A percentile compares a stretch with the other conserved stretches of the same genome.
These are phyloP conservation scores for Electrona antarctica DNA, from an alignment of 2,113 vertebrate species.

Conservation along the genomic window DNA sequence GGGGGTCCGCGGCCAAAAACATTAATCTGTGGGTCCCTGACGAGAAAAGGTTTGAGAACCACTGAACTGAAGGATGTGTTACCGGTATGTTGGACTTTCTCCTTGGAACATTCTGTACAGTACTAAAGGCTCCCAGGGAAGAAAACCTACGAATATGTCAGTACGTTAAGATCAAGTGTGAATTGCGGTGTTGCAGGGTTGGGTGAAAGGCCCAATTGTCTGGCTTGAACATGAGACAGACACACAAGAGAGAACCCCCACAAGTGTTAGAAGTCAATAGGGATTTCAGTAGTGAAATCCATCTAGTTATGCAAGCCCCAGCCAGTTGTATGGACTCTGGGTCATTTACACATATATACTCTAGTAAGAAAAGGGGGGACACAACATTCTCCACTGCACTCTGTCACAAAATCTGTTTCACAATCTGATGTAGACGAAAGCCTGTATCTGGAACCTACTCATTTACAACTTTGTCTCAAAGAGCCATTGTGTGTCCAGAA, in stretches of 20 bases:
- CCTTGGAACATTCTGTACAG: background rate
- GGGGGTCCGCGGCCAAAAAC: no score
- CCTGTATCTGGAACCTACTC: background rate
- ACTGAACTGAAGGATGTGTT: background rate
- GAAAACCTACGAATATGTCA: conserved; percentile 12
- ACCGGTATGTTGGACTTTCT: conserved; percentile 4
- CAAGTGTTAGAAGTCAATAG: background rate
- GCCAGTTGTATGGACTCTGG: conserved; percentile 7
- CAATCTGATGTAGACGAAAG: background rate
- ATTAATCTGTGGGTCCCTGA: no score
- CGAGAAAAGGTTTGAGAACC: no score
- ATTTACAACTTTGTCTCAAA: conserved; percentile 6
- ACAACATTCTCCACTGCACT: background rate
- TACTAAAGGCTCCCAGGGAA: background rate
- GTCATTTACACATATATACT: conserved; percentile 20
- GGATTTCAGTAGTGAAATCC: conserved; percentile 38
- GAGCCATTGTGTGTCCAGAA: conserved; percentile 1
- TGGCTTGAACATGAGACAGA: conserved; percentile 14
- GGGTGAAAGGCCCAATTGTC: conserved; percentile 5
- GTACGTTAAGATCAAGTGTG: conserved; percentile 15
- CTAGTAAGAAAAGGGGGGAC: conserved; percentile 12
- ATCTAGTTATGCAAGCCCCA: conserved; percentile 42
- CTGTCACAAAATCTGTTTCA: background rate
- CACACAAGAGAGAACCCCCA: background rate
- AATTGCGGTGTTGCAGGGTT: no score